Evolutionary conservation across 2,888 invertebrate genomes (phyloP).

Genomic region (Eilema sororculum): DNA sequence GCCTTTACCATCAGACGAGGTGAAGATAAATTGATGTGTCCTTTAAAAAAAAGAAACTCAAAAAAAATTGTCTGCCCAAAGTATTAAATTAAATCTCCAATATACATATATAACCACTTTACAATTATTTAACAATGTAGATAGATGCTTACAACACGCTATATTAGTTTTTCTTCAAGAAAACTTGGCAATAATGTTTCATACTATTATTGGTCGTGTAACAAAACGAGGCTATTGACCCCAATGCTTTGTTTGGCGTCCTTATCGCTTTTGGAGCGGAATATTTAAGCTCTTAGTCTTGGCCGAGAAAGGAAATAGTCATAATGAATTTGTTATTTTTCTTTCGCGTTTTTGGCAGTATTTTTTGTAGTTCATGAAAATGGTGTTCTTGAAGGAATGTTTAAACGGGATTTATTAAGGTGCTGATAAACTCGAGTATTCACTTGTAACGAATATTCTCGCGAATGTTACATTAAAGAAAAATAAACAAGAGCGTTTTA

Average conservation of each 20-base stretch:
- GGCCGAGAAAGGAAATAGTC: conserved; percentile 13
- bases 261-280: conserved; percentile 10
- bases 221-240: neutral
- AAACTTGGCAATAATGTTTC: conserved; percentile 7
- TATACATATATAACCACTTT: too few relatives aligned
- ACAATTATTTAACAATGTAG: too few relatives aligned
- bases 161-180: neutral
- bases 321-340: conserved; percentile 9
- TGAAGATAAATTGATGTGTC: too few relatives aligned
- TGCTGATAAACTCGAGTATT: too few relatives aligned
- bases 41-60: too few relatives aligned
- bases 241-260: conserved; percentile 5
- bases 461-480: too few relatives aligned
- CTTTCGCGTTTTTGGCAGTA: neutral
- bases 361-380: conserved; percentile 5
- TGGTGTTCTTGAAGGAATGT: neutral
- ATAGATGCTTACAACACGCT: neutral
- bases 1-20: too few relatives aligned
- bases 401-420: too few relatives aligned
- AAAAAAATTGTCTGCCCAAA: too few relatives aligned
- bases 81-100: too few relatives aligned
- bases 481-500: too few relatives aligned
- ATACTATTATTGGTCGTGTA: neutral
- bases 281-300: conserved; percentile 10
- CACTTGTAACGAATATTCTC: too few relatives aligned